Percentiles rank a stretch among this genome's conserved stretches.
phyloP scores from a whole-genome alignment of 2,888 invertebrate species.

The Drosophila greeni region DNA sequence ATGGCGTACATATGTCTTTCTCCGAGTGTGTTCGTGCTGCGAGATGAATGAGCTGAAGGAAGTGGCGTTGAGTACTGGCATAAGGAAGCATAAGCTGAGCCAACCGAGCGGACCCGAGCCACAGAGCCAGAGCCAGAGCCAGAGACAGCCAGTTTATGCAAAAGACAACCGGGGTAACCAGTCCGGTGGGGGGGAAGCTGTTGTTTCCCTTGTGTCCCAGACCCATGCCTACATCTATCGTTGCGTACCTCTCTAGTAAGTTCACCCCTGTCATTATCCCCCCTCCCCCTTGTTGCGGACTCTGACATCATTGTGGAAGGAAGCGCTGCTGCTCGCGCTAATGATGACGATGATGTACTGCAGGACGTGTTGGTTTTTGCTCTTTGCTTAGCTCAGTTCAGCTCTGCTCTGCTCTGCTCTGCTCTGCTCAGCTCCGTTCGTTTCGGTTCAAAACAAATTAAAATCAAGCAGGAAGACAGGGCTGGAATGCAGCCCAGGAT shows the following conservation, averaged over 20 bases:
- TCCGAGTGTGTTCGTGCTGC: conserved; percentile 39
- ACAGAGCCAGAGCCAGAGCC: conserved; percentile 10
- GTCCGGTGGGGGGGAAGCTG: conserved; percentile 36
- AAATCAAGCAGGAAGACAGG: conserved; percentile 59
- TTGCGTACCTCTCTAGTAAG: not conserved
- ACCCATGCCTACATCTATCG: not conserved
- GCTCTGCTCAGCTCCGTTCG: not conserved
- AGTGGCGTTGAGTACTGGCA: conserved; percentile 69
- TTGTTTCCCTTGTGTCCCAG: conserved; percentile 7
- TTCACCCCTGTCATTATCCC: conserved; percentile 9
- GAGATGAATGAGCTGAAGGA: conserved; percentile 69
- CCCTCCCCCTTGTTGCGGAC: conserved; percentile 8
- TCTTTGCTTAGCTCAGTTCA: conserved; percentile 42
- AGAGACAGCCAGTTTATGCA: conserved; percentile 58
- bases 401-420: not conserved
- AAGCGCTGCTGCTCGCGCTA: conserved; percentile 55
- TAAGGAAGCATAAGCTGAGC: conserved; percentile 64
- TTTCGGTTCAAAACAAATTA: conserved; percentile 64
- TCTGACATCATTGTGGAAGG: conserved; percentile 49
- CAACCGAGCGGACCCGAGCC: conserved; percentile 45
- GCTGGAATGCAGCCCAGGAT: conserved; percentile 29
- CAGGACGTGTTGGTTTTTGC: conserved; percentile 70
- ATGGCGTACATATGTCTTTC: not conserved
- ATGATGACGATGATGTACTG: conserved; percentile 72
- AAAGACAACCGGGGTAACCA: conserved; percentile 50